These are phyloP conservation scores for Holacanthella duospinosa DNA, from an alignment of 2,888 invertebrate species.

Conservation along the genomic window DNA sequence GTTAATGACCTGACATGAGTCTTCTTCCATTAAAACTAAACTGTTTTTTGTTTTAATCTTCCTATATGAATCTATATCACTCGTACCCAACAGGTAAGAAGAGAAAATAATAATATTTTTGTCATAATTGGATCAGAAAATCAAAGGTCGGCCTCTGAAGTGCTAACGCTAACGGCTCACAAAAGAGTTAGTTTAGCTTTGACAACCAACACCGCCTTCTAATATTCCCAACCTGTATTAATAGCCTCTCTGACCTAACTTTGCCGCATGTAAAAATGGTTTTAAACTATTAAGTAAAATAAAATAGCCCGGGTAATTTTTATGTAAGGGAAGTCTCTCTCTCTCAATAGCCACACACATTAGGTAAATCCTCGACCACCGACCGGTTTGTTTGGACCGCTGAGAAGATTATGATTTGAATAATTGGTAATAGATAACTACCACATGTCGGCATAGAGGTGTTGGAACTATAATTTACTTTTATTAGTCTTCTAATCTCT, in stretches of 20 bases:
- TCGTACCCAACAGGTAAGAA: no score
- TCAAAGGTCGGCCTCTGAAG: no score
- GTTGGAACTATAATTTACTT: slow-evolving; percentile 7
- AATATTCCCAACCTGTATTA: slow-evolving; percentile 12
- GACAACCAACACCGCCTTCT: slow-evolving; percentile 1
- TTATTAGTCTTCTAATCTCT: neutral
- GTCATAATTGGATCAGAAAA: no score
- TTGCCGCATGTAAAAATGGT: neutral
- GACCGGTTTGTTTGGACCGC: neutral
- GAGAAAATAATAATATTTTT: no score
- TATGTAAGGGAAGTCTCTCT: no score
- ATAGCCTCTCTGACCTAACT: slow-evolving; percentile 5
- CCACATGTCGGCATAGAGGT: slow-evolving; percentile 10
- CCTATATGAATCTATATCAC: no score
- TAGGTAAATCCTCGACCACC: neutral
- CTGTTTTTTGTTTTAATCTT: neutral
- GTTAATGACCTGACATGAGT: neutral
- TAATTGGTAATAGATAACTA: slow-evolving; percentile 16
- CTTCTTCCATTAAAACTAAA: neutral
- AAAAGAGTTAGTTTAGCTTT: neutral
- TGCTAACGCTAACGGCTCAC: no score
- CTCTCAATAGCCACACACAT: no score
- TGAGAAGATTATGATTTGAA: slow-evolving; percentile 11
- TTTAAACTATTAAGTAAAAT: no score
- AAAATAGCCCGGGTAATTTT: no score